phyloP scores from a whole-genome alignment of 2,888 invertebrate genomes.

The Tetragonula carbonaria region DNA sequence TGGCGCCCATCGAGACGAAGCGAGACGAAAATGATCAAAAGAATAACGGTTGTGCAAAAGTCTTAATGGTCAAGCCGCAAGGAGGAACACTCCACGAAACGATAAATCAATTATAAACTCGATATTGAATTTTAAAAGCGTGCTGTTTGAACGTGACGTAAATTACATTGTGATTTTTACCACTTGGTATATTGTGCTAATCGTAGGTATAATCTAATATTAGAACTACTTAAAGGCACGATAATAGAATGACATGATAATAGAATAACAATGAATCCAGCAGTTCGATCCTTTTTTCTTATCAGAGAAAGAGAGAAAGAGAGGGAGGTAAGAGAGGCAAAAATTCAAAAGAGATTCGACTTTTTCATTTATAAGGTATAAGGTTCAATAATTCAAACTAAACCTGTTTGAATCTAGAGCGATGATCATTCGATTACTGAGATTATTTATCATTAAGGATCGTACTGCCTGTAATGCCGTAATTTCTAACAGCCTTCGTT shows the following conservation, averaged over 20 bases:
- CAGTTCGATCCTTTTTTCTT: constrained; percentile 53
- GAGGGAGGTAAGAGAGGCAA: background rate
- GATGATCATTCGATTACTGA: constrained; percentile 31
- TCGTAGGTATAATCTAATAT: constrained; percentile 73
- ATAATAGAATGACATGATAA: constrained; percentile 48
- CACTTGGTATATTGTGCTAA: constrained; percentile 72
- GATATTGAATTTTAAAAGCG: constrained; percentile 51
- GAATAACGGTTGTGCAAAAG: constrained; percentile 52
- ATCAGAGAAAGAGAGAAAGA: background rate
- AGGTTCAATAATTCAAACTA: constrained; percentile 13
- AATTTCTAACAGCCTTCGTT: constrained; percentile 55
- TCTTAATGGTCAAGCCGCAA: constrained; percentile 40
- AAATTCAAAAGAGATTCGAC: background rate
- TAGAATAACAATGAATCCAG: constrained; percentile 46
- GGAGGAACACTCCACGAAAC: constrained; percentile 30
- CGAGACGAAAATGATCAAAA: constrained; percentile 31
- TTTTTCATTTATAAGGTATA: constrained; percentile 28
- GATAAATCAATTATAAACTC: constrained; percentile 43
- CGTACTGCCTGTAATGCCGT: constrained; percentile 52
- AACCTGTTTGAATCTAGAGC: constrained; percentile 12
- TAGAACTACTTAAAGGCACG: constrained; percentile 61
- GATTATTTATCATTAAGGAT: constrained; percentile 49
- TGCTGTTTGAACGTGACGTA: constrained; percentile 67
- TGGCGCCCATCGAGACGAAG: constrained; percentile 3
- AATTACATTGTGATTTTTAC: constrained; percentile 71